Base-by-base conservation (phyloP, 2,113 vertebrate species). In the Marcusenius ussheri region DNA sequence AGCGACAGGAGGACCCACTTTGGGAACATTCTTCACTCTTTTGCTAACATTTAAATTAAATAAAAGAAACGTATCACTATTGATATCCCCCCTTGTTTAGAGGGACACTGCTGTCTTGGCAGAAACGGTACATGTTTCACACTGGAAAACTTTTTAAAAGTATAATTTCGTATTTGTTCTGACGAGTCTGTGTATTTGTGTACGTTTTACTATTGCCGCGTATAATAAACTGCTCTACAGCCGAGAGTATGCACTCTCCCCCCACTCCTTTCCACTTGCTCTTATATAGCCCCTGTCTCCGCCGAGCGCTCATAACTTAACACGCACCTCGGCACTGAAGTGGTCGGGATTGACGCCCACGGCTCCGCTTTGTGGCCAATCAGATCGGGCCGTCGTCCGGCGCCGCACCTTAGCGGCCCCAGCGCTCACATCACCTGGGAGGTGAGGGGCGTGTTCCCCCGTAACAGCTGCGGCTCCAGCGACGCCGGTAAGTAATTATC, bases 301-400 rank as follows among this genome's bases (percentile, higher is more conserved):
- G 58, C 9, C 24, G 58, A n/a, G n/a, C 9, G 27, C 62, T 31
- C 62, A 70, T 70, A 70, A 70, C 1, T 31, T 13, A 70, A 70
- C n/a, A 31, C 62, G 27, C 27, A 31, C 62, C n/a, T 70, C n/a
- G 27, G 9, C 9, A 5, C 10, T 11, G 3, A 31, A 70, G 62
- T 11, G n/a, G 80, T 35, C 56, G 46, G 15, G 2, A 5, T 85
- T 89, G 85, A 90, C 94, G 92, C 95, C 95, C 92, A 85, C 49
- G 21, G n/a, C 5, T 5, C 2, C 11, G 46, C 53, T 88, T 24
- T 84, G 74, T 5, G 84, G 45, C 95, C 95, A 95, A 96, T 94
- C 80, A 91, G 62, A 93, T 62, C 1, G 24, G 80, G 0, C 42
- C 83, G 90, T 5, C 5, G 1, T 89, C 90, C 90, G 47, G 6